Conservation (phyloP, 1,140 invertebrate species). For the Lanistes nyassanus region DNA sequence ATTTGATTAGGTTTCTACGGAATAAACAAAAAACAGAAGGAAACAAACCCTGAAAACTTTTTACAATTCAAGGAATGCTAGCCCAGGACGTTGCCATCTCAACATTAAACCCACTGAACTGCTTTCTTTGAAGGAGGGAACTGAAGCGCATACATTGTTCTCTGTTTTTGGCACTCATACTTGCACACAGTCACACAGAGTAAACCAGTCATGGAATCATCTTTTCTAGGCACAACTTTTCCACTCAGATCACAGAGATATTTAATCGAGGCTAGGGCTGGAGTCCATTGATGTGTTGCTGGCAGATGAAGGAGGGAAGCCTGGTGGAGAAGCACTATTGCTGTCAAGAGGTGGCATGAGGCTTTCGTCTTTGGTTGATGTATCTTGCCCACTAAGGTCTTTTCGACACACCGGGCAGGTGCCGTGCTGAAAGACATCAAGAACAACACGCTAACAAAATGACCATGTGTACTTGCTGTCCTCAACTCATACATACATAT, state of each 20-base stretch:
- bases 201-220: background rate
- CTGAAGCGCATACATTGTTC: no score
- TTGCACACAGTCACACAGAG: background rate
- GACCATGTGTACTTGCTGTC: background rate
- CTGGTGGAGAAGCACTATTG: background rate
- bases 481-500: background rate
- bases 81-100: no score
- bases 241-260: no score
- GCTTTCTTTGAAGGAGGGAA: no score
- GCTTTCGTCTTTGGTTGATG: slow-evolving; percentile 43
- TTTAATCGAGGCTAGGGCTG: background rate
- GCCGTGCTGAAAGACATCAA: slow-evolving; percentile 76
- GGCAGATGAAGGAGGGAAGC: slow-evolving; percentile 8
- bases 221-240: no score
- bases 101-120: no score
- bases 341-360: background rate
- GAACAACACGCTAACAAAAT: background rate
- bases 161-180: background rate
- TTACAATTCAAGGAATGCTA: no score
- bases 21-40: no score
- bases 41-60: no score
- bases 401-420: slow-evolving; percentile 96
- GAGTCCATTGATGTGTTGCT: background rate
- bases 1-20: no score
- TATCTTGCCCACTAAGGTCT: slow-evolving; percentile 61